A percentile compares a stretch with the other conserved stretches of the same genome.
phyloP scores from a whole-genome alignment of 2,113 vertebrate genomes.

The Chaenogobius annularis region DNA sequence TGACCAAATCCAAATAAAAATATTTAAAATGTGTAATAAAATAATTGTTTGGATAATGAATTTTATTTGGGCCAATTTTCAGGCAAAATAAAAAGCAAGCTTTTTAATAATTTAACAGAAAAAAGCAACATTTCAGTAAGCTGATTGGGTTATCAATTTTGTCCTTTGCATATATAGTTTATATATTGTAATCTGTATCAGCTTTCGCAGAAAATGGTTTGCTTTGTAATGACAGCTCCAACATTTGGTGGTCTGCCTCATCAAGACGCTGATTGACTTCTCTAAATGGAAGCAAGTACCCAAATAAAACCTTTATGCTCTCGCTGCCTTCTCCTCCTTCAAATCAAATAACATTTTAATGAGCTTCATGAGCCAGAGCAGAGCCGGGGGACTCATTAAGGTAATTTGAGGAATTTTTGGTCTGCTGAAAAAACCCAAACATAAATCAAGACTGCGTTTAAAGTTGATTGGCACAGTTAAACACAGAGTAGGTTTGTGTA shows the following conservation, averaged over 20 bases:
- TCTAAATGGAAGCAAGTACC: constrained; percentile 54
- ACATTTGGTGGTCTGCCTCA: constrained; percentile 59
- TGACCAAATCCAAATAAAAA: too few species aligned
- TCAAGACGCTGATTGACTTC: constrained; percentile 58
- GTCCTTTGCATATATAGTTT: background rate
- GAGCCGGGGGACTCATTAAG: constrained; percentile 31
- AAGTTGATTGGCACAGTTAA: constrained; percentile 22
- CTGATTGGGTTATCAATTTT: background rate
- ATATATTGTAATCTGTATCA: background rate
- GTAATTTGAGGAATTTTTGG: constrained; percentile 48
- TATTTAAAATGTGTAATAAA: too few species aligned
- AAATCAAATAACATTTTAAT: constrained; percentile 69
- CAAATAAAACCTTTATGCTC: constrained; percentile 59
- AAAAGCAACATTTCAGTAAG: background rate
- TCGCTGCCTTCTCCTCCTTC: constrained; percentile 23
- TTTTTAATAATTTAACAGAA: too few species aligned
- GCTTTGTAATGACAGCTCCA: constrained; percentile 30
- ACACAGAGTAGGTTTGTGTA: constrained; percentile 23
- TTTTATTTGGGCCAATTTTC: too few species aligned
- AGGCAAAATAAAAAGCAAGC: too few species aligned
- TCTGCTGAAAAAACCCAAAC: constrained; percentile 44
- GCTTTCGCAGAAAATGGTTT: background rate
- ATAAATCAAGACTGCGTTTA: constrained; percentile 58
- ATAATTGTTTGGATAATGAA: too few species aligned
- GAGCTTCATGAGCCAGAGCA: constrained; percentile 59